These are phyloP conservation scores for Malthinus flaveolus DNA, from an alignment of 2,888 invertebrate species.

Conservation along the genomic window DNA sequence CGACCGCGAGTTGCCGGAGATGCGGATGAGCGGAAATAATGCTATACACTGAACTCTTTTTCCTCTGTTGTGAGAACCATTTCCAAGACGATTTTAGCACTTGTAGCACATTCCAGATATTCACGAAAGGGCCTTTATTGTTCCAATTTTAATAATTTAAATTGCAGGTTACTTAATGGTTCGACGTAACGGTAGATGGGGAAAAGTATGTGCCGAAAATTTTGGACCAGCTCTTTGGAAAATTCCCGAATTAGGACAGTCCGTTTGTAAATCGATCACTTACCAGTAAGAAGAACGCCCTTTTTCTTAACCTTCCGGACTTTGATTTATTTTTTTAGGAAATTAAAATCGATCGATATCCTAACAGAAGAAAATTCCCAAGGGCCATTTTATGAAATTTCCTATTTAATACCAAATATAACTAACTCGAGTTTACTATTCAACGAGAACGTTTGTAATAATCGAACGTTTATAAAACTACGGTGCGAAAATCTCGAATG, in stretches of 20 bases:
- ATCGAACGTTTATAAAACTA: constrained; percentile 67
- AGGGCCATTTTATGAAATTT: constrained; percentile 62
- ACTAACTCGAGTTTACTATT: constrained; percentile 68
- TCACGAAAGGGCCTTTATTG: no score
- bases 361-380: constrained; percentile 14
- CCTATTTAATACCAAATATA: constrained; percentile 59
- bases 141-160: no score
- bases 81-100: no score
- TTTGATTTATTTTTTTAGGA: no score
- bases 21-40: no score
- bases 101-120: no score
- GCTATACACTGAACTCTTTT: no score
- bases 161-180: constrained; percentile 70
- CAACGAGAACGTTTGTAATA: constrained; percentile 64
- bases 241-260: constrained; percentile 71
- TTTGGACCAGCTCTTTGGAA: constrained; percentile 66
- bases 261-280: constrained; percentile 76
- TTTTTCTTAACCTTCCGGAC: not conserved
- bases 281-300: constrained; percentile 63
- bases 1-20: no score
- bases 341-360: constrained; percentile 36
- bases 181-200: constrained; percentile 75
- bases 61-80: no score
- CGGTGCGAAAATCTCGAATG: constrained; percentile 71
- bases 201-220: constrained; percentile 73